Percentiles rank a stretch among this genome's conserved stretches.
Conservation (phyloP, 1,140 invertebrate genomes). For the Medauroidea extradentata region DNA sequence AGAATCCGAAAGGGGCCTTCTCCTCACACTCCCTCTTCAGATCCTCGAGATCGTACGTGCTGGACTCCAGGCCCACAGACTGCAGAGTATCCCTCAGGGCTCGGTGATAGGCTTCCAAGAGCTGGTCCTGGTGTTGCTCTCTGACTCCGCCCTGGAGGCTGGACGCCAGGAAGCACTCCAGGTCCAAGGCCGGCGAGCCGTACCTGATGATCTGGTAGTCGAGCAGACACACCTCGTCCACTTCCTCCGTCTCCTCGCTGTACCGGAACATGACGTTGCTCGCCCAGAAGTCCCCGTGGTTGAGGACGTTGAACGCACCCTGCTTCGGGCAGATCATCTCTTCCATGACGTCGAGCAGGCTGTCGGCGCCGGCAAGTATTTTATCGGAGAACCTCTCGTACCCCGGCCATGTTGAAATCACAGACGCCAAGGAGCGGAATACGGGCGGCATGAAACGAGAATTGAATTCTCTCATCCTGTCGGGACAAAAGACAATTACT, state of each 20-base stretch:
- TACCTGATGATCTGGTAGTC: conserved; percentile 43
- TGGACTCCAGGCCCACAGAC: conserved; percentile 36
- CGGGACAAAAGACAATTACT: too few relatives aligned
- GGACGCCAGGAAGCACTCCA: conserved; percentile 55
- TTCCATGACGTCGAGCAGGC: background rate
- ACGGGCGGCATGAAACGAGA: too few relatives aligned
- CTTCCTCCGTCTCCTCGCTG: conserved; percentile 13
- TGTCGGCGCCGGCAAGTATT: background rate
- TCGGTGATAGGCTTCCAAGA: conserved; percentile 43
- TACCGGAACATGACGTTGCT: conserved; percentile 51
- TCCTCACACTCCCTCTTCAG: conserved; percentile 35
- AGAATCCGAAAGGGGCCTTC: conserved; percentile 32
- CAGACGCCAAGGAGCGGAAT: background rate
- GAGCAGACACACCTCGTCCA: conserved; percentile 33
- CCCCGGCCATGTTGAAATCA: background rate
- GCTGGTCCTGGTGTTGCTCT: conserved; percentile 31
- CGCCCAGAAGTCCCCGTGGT: conserved; percentile 52
- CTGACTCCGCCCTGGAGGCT: conserved; percentile 42
- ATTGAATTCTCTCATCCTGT: too few relatives aligned
- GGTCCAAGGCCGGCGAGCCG: conserved; percentile 48
- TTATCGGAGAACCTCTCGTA: background rate
- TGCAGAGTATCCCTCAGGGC: conserved; percentile 37
- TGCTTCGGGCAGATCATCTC: background rate
- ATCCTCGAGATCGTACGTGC: conserved; percentile 40
- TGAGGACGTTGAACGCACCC: conserved; percentile 30